Evolutionary conservation across 2,113 vertebrate genomes (phyloP).

Genomic region (Panurus biarmicus): DNA sequence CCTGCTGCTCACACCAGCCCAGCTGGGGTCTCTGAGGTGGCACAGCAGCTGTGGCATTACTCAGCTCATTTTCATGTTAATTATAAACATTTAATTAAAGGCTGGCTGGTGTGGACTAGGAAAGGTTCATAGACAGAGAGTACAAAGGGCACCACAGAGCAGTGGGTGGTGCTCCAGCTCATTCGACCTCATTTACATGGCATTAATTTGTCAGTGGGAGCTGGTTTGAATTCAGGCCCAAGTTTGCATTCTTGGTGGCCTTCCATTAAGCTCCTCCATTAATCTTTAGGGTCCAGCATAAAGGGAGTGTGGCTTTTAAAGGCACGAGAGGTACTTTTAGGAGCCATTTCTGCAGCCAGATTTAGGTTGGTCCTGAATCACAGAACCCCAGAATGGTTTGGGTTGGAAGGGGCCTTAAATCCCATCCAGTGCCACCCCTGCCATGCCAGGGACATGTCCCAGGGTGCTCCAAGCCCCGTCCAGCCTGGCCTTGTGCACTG

Average conservation of each 20-base stretch:
- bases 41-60: background rate
- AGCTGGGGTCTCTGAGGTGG: background rate
- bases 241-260: background rate
- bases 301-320: background rate
- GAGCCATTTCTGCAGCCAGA: background rate
- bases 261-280: too few species aligned
- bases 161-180: background rate
- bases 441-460: background rate
- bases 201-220: slow-evolving; percentile 28
- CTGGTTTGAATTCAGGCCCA: background rate
- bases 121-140: background rate
- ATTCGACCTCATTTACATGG: slow-evolving; percentile 68
- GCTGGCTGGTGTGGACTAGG: background rate
- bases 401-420: background rate
- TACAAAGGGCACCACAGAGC: slow-evolving; percentile 15
- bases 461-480: background rate
- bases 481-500: accelerated
- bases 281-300: background rate
- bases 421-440: background rate
- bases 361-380: background rate
- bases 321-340: accelerated
- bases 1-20: background rate
- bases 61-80: background rate
- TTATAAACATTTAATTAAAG: background rate
- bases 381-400: background rate